A percentile compares a stretch with the other conserved stretches of the same genome.
Evolutionary conservation across 2,113 vertebrate species (phyloP).

Genomic region (Phycodurus eques): DNA sequence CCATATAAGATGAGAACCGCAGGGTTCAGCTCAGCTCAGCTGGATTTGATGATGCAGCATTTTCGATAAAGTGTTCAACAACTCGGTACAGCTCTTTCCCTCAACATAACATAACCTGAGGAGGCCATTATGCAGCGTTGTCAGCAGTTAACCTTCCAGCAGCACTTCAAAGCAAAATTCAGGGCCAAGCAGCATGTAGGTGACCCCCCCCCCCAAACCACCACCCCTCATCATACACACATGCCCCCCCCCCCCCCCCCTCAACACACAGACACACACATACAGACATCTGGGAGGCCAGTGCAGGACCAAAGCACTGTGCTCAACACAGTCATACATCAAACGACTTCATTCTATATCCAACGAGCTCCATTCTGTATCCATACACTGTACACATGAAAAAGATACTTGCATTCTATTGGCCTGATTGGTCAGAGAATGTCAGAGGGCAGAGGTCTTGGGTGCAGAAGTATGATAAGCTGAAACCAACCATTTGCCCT

Average conservation of each 20-base stretch:
- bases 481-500: background rate
- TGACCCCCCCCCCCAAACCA: slow-evolving; percentile 9
- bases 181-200: slow-evolving; percentile 32
- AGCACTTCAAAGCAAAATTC: slow-evolving; percentile 50
- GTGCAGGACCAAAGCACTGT: slow-evolving; percentile 25
- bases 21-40: slow-evolving; percentile 30
- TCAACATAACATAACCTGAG: slow-evolving; percentile 36
- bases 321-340: slow-evolving; percentile 22
- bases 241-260: background rate
- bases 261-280: background rate
- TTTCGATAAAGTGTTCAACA: slow-evolving; percentile 47
- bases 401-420: slow-evolving; percentile 11
- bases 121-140: slow-evolving; percentile 41
- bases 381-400: background rate
- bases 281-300: slow-evolving; percentile 7
- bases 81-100: slow-evolving; percentile 18
- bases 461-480: slow-evolving; percentile 2
- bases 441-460: slow-evolving; percentile 33
- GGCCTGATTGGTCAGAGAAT: slow-evolving; percentile 14
- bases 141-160: slow-evolving; percentile 51
- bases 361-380: slow-evolving; percentile 7
- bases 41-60: slow-evolving; percentile 41
- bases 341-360: slow-evolving; percentile 28
- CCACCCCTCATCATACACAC: background rate
- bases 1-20: slow-evolving; percentile 39